Conservation (phyloP, 2,888 invertebrate genomes). For the Caenorhabditis sp. region DNA sequence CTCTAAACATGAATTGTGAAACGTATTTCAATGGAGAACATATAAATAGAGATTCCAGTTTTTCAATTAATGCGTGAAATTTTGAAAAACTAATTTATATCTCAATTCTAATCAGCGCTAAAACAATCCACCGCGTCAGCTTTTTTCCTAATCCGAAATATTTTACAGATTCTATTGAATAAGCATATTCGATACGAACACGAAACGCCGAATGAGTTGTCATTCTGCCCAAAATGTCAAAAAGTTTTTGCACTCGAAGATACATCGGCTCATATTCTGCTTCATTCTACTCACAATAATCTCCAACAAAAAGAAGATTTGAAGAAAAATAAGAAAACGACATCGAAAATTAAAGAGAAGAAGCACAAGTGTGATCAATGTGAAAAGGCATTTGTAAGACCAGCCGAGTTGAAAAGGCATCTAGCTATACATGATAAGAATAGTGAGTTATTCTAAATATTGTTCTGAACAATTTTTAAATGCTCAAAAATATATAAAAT, state of each 20-base stretch:
- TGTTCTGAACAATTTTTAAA: neutral
- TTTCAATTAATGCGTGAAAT: too few relatives aligned
- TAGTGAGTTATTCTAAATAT: conserved; percentile 15
- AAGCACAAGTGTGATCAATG: conserved; percentile 41
- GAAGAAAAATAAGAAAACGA: conserved; percentile 1
- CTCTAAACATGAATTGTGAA: too few relatives aligned
- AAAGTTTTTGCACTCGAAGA: conserved; percentile 33
- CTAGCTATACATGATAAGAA: conserved; percentile 28
- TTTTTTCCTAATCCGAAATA: too few relatives aligned
- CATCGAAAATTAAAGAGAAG: neutral
- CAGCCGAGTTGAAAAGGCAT: conserved; percentile 49
- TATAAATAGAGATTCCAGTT: too few relatives aligned
- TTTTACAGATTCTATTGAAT: conserved; percentile 26
- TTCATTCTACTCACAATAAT: conserved; percentile 26
- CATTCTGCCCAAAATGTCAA: conserved; percentile 43
- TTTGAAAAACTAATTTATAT: too few relatives aligned
- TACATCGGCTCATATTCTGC: conserved; percentile 12
- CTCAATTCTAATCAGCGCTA: too few relatives aligned
- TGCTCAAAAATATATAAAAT: neutral
- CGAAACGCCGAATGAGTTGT: conserved; percentile 29
- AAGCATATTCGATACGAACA: conserved; percentile 40
- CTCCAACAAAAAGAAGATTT: neutral
- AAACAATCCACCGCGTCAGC: too few relatives aligned
- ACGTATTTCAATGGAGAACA: too few relatives aligned
- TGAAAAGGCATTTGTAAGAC: conserved; percentile 48